Evolutionary conservation across 2,888 invertebrate species (phyloP).

Genomic region (Empis livida): DNA sequence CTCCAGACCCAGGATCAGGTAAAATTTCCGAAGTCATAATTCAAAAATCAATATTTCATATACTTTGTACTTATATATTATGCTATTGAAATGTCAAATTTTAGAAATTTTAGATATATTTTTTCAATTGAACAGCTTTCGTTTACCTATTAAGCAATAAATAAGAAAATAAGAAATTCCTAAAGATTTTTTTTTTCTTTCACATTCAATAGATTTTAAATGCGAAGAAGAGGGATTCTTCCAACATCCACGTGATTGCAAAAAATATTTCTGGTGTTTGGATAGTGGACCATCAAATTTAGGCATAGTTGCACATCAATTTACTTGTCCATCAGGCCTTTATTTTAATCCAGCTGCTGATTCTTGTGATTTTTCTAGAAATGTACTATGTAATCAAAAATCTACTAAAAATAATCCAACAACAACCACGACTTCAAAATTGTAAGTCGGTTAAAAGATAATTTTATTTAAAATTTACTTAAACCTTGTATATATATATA

Average conservation of each 20-base stretch:
- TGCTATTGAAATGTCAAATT: no score
- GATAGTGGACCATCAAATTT: constrained; percentile 79
- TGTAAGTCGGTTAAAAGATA: not conserved
- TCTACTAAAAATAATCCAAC: constrained; percentile 40
- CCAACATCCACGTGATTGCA: constrained; percentile 82
- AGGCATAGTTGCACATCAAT: constrained; percentile 83
- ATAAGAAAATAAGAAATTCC: no score
- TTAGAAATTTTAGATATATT: no score
- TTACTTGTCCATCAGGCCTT: constrained; percentile 83
- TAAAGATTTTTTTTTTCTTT: no score
- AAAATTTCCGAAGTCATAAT: constrained; percentile 9
- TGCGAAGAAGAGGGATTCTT: constrained; percentile 90
- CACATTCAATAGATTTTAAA: constrained; percentile 57
- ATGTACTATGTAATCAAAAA: constrained; percentile 65
- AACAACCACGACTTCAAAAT: constrained; percentile 26
- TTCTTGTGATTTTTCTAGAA: constrained; percentile 83
- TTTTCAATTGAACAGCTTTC: no score
- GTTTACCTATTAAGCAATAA: no score
- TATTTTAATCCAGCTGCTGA: constrained; percentile 85
- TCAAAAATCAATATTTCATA: no score
- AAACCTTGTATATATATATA: no score
- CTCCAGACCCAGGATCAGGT: constrained; percentile 80
- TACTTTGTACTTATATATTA: no score
- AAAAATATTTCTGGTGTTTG: constrained; percentile 90
- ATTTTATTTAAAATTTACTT: no score